Base-by-base conservation (phyloP, 2,797 vertebrate species). In the Tokudaia muenninki region DNA sequence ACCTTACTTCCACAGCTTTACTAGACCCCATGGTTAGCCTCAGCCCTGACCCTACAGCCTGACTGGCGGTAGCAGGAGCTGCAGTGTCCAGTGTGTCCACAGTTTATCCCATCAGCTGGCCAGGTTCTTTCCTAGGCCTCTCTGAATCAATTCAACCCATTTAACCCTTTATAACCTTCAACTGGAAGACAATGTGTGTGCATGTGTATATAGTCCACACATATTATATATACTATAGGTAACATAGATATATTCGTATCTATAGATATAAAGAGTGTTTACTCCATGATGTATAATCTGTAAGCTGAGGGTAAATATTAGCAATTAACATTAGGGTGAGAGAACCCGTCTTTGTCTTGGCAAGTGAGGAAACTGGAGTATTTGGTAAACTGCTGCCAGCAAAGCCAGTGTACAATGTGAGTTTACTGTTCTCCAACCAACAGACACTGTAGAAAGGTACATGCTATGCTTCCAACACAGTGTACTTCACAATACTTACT, bases 401-500 rank as follows among this genome's bases (percentile, higher is more conserved):
- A 75, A 88, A 87, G 44, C 52, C 52, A 59, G 52, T 59, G 10
- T 21, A 31, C n/a, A 67, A n/a, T 52, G 14, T 72, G 65, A 87
- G 26, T 29, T 17, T 41, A 37, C 67, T 55, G 31, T 52, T 87
- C 31, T 41, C 72, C 24, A 44, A 4, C 41, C 26, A 29, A 22
- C 1, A 59, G 55, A 75, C 55, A 34, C 5, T 59, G 37, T 5
- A 44, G 37, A 59, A 77, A 75, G 47, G 26, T 44, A 11, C 4
- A 7, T 31, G 21, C 26, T 89, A 7, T 75, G 87, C 34, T 75
- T 44, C 52, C 9, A 37, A 55, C 50, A 57, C 10, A 31, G 87
- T 31, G 26, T 4, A 31, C 26, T 19, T 41, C 22, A 31, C 26
- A 21, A 44, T 31, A 59, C 95, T 97, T 21, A 59, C 95, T 98